Percentiles rank a stretch among this genome's conserved stretches.
These are phyloP conservation scores for Gallinago undulata DNA, from an alignment of 2,113 vertebrate genomes.

Conservation along the genomic window DNA sequence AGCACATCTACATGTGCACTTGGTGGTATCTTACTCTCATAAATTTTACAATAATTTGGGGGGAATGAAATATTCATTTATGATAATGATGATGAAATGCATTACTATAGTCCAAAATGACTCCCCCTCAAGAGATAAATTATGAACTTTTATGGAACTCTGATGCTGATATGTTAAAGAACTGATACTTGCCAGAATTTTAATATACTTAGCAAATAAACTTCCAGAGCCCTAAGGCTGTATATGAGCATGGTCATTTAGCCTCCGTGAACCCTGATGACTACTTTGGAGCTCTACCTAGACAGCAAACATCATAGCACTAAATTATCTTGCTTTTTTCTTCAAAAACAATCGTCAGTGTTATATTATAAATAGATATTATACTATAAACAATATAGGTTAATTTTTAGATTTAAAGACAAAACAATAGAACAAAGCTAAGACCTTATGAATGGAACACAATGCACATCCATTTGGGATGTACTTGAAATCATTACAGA, in stretches of 20 bases:
- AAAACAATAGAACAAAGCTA: neutral
- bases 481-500: neutral
- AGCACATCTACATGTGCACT: neutral
- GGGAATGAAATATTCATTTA: conserved; percentile 35
- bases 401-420: neutral
- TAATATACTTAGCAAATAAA: neutral
- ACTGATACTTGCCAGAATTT: neutral
- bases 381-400: neutral
- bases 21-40: neutral
- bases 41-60: neutral
- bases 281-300: neutral
- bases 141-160: conserved; percentile 27
- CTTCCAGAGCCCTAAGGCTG: neutral
- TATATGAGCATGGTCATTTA: neutral
- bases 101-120: neutral
- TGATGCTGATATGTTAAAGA: neutral
- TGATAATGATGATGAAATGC: conserved; percentile 9
- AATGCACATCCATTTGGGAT: neutral
- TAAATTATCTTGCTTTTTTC: neutral
- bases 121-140: conserved; percentile 23
- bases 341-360: neutral
- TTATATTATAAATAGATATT: neutral
- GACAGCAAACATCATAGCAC: neutral
- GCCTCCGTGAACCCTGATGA: neutral
- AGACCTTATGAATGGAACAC: neutral